A percentile compares a stretch with the other conserved stretches of the same genome.
These are phyloP conservation scores for Julus scanicus DNA, from an alignment of 2,888 invertebrate species.

Conservation along the genomic window DNA sequence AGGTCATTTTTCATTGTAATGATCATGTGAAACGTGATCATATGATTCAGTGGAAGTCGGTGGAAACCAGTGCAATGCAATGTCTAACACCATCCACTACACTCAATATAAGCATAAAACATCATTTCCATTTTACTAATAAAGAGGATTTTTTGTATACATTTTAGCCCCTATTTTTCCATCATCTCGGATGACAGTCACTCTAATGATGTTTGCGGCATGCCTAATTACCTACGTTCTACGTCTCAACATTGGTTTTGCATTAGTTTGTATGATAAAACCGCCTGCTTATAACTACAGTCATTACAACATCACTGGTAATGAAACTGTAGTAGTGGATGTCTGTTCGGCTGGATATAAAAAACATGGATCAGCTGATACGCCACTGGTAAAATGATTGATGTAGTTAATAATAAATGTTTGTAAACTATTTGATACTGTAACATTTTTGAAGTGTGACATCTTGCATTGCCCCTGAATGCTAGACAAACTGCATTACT, in stretches of 20 bases:
- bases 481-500: background rate
- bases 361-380: background rate
- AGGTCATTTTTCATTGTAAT: no score
- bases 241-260: slow-evolving; percentile 70
- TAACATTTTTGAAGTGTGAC: background rate
- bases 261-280: slow-evolving; percentile 72
- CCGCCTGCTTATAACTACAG: background rate
- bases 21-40: no score
- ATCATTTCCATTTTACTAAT: background rate
- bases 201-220: slow-evolving; percentile 56
- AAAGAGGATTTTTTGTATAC: background rate
- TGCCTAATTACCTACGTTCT: slow-evolving; percentile 61
- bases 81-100: no score
- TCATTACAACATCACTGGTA: background rate
- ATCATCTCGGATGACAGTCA: slow-evolving; percentile 55
- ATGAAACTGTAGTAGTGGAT: slow-evolving; percentile 28
- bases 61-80: no score
- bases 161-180: slow-evolving; percentile 55
- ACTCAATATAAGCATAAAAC: no score
- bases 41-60: no score
- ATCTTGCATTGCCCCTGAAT: background rate
- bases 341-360: slow-evolving; percentile 2
- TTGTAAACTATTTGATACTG: no score
- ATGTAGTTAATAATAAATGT: no score
- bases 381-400: background rate